Conservation (phyloP, 2,888 invertebrate genomes). For the Myopa tessellatipennis region DNA sequence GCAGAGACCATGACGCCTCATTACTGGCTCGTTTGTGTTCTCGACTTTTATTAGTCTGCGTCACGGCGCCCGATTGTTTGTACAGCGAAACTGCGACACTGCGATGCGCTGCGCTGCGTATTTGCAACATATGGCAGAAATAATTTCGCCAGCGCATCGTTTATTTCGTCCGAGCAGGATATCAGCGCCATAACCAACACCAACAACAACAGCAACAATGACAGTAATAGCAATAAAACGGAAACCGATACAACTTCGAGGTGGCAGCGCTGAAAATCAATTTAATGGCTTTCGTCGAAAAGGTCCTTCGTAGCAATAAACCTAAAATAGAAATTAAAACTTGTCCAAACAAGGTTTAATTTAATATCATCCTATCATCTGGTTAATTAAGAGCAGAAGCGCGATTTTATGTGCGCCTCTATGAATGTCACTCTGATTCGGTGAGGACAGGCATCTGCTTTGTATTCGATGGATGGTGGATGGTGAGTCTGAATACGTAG, state of each 20-base stretch:
- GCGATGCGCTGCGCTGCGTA: neutral
- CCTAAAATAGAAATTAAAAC: slow-evolving; percentile 25
- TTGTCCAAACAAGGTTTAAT: slow-evolving; percentile 31
- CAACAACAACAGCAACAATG: neutral
- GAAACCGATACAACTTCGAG: neutral
- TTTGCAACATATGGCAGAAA: slow-evolving; percentile 28
- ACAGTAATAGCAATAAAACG: neutral
- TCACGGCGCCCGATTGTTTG: neutral
- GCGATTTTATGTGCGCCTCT: slow-evolving; percentile 21
- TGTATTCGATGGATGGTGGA: neutral
- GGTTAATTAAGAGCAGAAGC: slow-evolving; percentile 25
- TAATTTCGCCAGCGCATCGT: slow-evolving; percentile 6
- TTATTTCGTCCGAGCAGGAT: neutral
- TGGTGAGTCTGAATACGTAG: neutral
- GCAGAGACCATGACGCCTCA: slow-evolving; percentile 28
- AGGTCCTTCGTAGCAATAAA: slow-evolving; percentile 21
- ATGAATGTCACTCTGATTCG: slow-evolving; percentile 3
- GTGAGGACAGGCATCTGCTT: neutral
- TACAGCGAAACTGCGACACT: neutral
- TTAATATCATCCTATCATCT: slow-evolving; percentile 28
- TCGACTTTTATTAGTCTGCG: slow-evolving; percentile 12
- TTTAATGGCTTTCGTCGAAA: slow-evolving; percentile 17
- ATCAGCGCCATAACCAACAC: neutral
- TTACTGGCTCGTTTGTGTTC: slow-evolving; percentile 28
- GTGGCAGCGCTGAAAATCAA: slow-evolving; percentile 8